These are phyloP conservation scores for Falco naumanni DNA, from an alignment of 2,797 vertebrate species.

Conservation along the genomic window DNA sequence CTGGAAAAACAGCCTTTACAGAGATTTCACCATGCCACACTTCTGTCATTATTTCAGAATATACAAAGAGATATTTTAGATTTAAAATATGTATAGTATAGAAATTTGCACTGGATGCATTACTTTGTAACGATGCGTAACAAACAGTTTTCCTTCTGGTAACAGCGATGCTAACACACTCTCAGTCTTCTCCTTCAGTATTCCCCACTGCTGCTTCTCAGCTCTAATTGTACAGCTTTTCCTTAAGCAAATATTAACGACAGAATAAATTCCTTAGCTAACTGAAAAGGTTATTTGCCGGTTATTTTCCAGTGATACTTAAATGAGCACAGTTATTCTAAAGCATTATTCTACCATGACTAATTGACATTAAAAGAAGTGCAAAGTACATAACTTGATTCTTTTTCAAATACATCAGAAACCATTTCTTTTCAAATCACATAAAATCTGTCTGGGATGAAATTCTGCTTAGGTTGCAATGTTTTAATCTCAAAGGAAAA, in stretches of 20 bases:
- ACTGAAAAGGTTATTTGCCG: constrained; percentile 55
- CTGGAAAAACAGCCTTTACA: not conserved
- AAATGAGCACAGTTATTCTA: constrained; percentile 30
- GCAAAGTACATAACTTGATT: constrained; percentile 43
- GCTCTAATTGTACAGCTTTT: constrained; percentile 6
- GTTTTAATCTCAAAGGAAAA: constrained; percentile 1
- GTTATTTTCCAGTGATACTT: constrained; percentile 56
- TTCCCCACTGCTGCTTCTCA: not conserved
- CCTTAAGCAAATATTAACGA: constrained; percentile 57
- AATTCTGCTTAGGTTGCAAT: not conserved
- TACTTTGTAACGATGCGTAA: not conserved
- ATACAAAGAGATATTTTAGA: not conserved
- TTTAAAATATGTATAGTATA: not conserved
- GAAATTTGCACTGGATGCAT: not conserved
- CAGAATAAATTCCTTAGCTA: constrained; percentile 42
- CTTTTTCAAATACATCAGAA: constrained; percentile 33
- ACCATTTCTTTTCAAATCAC: constrained; percentile 35
- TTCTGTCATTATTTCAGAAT: not conserved
- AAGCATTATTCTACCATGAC: constrained; percentile 14
- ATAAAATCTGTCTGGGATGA: not conserved
- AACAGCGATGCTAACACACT: not conserved
- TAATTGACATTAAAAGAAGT: constrained; percentile 44
- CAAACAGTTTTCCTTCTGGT: not conserved
- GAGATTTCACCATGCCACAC: not conserved
- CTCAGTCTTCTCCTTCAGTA: not conserved